These are phyloP conservation scores for Porphyrio hochstetteri DNA, from an alignment of 2,113 vertebrate genomes.

Conservation along the genomic window DNA sequence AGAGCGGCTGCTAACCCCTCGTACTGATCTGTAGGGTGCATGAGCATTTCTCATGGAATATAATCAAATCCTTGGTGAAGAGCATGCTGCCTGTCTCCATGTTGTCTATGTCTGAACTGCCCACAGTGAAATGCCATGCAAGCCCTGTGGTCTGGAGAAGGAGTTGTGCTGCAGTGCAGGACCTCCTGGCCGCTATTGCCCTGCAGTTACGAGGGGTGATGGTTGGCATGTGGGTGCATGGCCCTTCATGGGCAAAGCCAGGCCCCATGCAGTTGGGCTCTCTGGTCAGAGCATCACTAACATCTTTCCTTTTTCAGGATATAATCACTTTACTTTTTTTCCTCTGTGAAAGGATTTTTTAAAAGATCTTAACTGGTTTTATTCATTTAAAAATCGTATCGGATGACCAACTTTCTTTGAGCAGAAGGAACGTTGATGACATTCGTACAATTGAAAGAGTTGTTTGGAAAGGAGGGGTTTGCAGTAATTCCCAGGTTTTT, in stretches of 20 bases:
- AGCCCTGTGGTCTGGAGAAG: not conserved
- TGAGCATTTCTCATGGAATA: not conserved
- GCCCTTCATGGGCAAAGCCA: fast-evolving
- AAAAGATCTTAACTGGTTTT: not conserved
- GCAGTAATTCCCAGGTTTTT: not conserved
- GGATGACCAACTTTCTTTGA: not conserved
- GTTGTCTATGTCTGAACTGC: not conserved
- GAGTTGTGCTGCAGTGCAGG: not conserved
- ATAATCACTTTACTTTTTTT: not conserved
- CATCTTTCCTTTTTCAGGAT: not conserved
- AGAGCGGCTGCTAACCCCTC: not conserved
- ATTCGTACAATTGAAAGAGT: not conserved
- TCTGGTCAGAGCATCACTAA: not conserved
- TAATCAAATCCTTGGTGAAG: not conserved
- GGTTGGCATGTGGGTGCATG: not conserved
- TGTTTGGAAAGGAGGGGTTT: not conserved
- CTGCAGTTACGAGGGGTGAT: not conserved
- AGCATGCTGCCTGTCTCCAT: not conserved
- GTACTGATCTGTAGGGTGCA: not conserved
- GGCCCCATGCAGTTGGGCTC: not conserved
- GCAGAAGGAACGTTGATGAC: not conserved
- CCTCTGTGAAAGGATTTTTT: not conserved
- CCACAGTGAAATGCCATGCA: not conserved
- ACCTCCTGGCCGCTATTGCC: not conserved
- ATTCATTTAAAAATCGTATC: not conserved